Base-by-base conservation (phyloP, 2,113 vertebrate species). In the Pavo muticus region DNA sequence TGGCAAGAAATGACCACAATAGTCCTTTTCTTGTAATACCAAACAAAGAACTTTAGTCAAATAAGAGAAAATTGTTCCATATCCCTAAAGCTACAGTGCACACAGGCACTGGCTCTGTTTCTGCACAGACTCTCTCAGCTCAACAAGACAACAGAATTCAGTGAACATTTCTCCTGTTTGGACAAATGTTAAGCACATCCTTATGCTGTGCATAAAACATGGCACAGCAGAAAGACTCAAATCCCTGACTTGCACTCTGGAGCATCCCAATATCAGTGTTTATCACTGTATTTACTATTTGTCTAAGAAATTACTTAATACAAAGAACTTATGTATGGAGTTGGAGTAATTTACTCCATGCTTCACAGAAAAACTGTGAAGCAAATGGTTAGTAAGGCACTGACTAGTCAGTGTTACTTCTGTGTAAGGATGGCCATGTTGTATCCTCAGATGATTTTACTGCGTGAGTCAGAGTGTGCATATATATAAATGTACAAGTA, bases 1-100 rank as follows among this genome's bases (percentile, higher is more conserved):
- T 84, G 24, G 92, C 93, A 94, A 77, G 47, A 92, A 93, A 79
- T 71, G 88, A 87, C 32, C 35, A 67, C 21, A 69, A 61, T 21
- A 85, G 27, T 68, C 0, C 50, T 70, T 50, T 77, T 56, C 32
- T 79, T 90, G 10, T 64, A 94, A 84, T n/a, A 32, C 35, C 74
- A 65, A 82, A 77, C 40, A 89, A 85, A 89, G 6, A 76, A 67
- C 8, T 89, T 91, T 59, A 75, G 70, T 90, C n/a, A 29, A 71
- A 45, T 44, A 90, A 59, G n/a, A 12, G 14, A 83, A n/a, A 59
- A 37, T 4, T 56, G 29, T 35, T 80, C 13, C 17, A 50, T 35
- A 64, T 14, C 56, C 32, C 63, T 81, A 70, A 60, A 75, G 17
- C 50, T 69, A 37, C 20, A 17, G 47, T 32, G 61, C 32, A 84